phyloP scores from a whole-genome alignment of 2,113 vertebrate genomes.

The Girardinichthys multiradiatus region DNA sequence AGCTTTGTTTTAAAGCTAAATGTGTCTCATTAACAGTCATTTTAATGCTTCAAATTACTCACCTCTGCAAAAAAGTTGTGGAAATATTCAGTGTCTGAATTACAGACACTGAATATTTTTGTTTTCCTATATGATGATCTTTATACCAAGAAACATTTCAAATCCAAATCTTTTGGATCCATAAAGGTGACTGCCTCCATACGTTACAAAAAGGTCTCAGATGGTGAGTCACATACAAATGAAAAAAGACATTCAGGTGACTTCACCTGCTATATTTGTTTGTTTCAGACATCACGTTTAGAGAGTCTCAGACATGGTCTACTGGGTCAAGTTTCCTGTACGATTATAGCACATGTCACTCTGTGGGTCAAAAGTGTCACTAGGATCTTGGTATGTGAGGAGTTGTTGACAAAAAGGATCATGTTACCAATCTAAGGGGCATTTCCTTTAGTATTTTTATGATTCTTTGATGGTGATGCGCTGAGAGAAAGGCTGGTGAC shows the following conservation, averaged over 20 bases:
- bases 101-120: background rate
- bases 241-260: constrained; percentile 28
- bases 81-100: constrained; percentile 8
- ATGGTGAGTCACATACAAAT: constrained; percentile 26
- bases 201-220: constrained; percentile 11
- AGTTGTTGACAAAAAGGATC: constrained; percentile 36
- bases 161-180: background rate
- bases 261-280: constrained; percentile 15
- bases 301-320: background rate
- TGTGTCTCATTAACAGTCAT: background rate
- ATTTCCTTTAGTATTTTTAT: constrained; percentile 45
- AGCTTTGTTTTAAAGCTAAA: background rate
- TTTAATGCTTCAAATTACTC: background rate
- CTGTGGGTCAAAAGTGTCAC: constrained; percentile 19
- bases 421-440: constrained; percentile 45
- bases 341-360: constrained; percentile 45
- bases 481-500: too few relatives aligned
- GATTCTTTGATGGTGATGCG: background rate
- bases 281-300: constrained; percentile 26
- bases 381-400: constrained; percentile 29
- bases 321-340: constrained; percentile 55
- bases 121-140: background rate
- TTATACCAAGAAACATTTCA: background rate
- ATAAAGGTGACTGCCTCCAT: background rate
- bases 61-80: constrained; percentile 12